Evolutionary conservation across 2,113 vertebrate species (phyloP).

Genomic region (Cettia cetti): DNA sequence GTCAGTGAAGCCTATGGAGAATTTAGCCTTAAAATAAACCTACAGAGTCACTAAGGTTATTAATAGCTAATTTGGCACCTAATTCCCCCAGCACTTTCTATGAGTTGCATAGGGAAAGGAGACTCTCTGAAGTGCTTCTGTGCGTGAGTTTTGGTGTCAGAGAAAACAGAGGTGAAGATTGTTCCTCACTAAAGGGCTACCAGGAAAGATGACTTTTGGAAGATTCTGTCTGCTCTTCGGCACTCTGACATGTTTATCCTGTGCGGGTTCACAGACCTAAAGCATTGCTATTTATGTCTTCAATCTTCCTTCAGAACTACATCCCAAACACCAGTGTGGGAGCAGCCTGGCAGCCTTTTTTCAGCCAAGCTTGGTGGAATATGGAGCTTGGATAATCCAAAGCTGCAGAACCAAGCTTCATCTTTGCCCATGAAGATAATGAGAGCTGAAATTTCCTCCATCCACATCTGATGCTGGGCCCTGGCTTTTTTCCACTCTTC

Average conservation of each 20-base stretch:
- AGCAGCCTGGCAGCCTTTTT: neutral
- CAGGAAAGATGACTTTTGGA: neutral
- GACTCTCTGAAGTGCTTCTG: neutral
- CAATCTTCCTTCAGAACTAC: neutral
- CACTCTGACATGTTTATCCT: neutral
- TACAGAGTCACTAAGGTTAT: neutral
- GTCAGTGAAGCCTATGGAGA: neutral
- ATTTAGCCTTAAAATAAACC: neutral
- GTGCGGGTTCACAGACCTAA: neutral
- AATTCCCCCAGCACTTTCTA: neutral
- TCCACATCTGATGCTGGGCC: neutral
- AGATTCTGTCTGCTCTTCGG: neutral
- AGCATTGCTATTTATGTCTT: neutral
- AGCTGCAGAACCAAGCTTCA: neutral
- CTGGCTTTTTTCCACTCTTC: neutral
- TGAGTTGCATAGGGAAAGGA: neutral
- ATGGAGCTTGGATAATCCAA: neutral
- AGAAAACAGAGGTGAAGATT: neutral
- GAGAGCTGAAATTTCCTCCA: neutral
- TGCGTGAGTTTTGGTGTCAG: neutral
- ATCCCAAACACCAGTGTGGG: fast-evolving
- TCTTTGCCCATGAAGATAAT: neutral
- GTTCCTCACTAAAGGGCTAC: neutral
- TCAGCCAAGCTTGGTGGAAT: neutral
- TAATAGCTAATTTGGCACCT: neutral